Evolutionary conservation across 2,888 invertebrate species (phyloP), one percentile per base, ranked within the genome.

Genomic region (Nymphalis polychloros): DNA sequence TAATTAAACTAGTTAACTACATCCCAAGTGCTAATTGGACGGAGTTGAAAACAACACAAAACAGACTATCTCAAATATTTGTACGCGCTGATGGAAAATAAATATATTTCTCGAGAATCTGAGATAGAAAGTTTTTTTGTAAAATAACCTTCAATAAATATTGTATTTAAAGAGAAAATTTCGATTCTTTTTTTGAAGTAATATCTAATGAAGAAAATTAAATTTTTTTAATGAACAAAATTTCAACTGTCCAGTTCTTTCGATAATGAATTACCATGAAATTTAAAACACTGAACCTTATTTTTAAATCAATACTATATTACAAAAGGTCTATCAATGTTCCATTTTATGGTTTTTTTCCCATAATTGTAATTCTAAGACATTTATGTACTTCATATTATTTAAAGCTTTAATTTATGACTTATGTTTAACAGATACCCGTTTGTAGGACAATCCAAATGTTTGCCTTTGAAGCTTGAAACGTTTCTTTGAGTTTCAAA

Each of bases 31-130:
- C 63, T 76, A 75, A 75, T 76, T 74, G 70, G 69, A 73, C 62
- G 65, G 66, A 71, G 69, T 71, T 72, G 72, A 77, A 81, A 81
- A 77, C 78, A 76, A 79, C 74, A 75, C 71, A 64, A 74, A 76
- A 73, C 74, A 67, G 63, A 74, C 72, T 73, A 73, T 61, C 64
- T 72, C 78, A 81, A 86, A 86, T 85, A 82, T 85, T 86, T 85
- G 81, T 73, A 74, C 74, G 68, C 65, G 69, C 76, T 82, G 79
- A 84, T 85, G 80, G 77, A 81, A 84, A 81, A 82, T 79, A 82
- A 84, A 84, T 77, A 82, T 70, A 69, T 72, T 64, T 61, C 41
- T 57, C 19, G 41, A n/a, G 41, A 57, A 55, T 31, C 53, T 23
- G 53, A n/a, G 35, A 35, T 35, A n/a, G 35, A 53, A 13, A 19